These are phyloP conservation scores for Paelopatides confundens DNA, from an alignment of 53 echinoderm and acorn worm genomes.

Conservation along the genomic window DNA sequence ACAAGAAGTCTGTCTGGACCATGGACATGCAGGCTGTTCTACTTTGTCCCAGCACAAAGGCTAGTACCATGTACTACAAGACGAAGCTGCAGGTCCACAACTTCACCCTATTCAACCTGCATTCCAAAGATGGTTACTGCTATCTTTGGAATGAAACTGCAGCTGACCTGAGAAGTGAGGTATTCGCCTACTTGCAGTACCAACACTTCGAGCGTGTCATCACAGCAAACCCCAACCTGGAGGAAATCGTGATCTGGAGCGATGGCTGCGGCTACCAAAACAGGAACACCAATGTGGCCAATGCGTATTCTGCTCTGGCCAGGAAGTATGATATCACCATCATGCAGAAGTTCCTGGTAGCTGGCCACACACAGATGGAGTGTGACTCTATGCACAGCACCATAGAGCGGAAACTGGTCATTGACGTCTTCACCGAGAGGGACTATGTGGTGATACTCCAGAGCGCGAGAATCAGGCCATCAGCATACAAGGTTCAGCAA, in stretches of 20 bases:
- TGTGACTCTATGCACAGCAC: slow-evolving; percentile 41
- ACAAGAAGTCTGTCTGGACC: neutral
- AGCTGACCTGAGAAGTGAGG: slow-evolving; percentile 18
- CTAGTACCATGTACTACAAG: slow-evolving; percentile 53
- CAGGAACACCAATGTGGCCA: slow-evolving; percentile 33
- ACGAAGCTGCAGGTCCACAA: slow-evolving; percentile 47
- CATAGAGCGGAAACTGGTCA: slow-evolving; percentile 12
- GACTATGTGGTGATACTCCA: slow-evolving; percentile 45
- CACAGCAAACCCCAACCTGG: neutral
- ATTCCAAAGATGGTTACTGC: slow-evolving; percentile 36
- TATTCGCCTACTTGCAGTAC: slow-evolving; percentile 42
- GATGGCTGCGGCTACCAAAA: slow-evolving; percentile 58
- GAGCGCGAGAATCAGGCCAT: slow-evolving; percentile 8
- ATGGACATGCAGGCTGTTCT: neutral
- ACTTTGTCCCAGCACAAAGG: slow-evolving; percentile 49
- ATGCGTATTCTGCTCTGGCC: neutral
- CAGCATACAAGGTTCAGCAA: neutral
- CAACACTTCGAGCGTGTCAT: slow-evolving; percentile 28
- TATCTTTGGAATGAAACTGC: neutral
- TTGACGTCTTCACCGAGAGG: slow-evolving; percentile 27
- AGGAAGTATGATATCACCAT: neutral
- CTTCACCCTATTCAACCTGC: slow-evolving; percentile 33
- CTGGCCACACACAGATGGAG: slow-evolving; percentile 53
- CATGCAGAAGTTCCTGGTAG: slow-evolving; percentile 42
- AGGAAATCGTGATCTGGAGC: slow-evolving; percentile 35